Base-by-base conservation (phyloP, 1,140 invertebrate genomes). In the Holotrichia oblita region DNA sequence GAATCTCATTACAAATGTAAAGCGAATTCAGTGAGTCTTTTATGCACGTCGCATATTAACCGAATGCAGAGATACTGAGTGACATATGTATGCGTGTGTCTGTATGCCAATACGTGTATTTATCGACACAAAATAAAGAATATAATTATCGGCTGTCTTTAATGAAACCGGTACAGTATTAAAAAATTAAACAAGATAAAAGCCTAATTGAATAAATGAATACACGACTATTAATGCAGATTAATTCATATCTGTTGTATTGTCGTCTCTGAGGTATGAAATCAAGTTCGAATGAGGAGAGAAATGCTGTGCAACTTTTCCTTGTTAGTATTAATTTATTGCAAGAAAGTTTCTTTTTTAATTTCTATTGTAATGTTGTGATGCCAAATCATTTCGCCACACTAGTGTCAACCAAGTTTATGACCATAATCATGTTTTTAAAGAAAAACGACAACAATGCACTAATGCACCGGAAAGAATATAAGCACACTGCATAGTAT, bases 1-100 rank as follows among this genome's bases (percentile, higher is more conserved):
- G 61, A 4, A 22, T 27, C 20, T 69, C 61, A 69, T 69, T 69
- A 69, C 61, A 10, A 34, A 69, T 69, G 61, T 69, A 69, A 69
- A 69, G 27, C 61, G 61, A 24, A 69, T 69, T 69, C 61, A 69
- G 61, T 69, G 24, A 69, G 61, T 55, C n/a, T 55, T 55, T 55
- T 55, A 55, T 55, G 48, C 48, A 17, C 48, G 48, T 55, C 48
- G 48, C 48, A 55, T 55, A 55, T 55, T 55, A 55, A 55, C 12
- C 14, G 12, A 55, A 55, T 17, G n/a, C 44, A 12, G 44, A 3
- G 44, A 48, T 4, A 17, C n/a, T 6, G 17, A 55, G 17, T 17
- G 48, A 55, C 48, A 55, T 55, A 55, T 17, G 17, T 7, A n/a
- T 55, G 17, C 48, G 1, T 55, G 14, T n/a, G 48, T 55, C n/a